These are phyloP conservation scores for Oryzaephilus surinamensis DNA, from an alignment of 1,140 invertebrate genomes.

Conservation along the genomic window DNA sequence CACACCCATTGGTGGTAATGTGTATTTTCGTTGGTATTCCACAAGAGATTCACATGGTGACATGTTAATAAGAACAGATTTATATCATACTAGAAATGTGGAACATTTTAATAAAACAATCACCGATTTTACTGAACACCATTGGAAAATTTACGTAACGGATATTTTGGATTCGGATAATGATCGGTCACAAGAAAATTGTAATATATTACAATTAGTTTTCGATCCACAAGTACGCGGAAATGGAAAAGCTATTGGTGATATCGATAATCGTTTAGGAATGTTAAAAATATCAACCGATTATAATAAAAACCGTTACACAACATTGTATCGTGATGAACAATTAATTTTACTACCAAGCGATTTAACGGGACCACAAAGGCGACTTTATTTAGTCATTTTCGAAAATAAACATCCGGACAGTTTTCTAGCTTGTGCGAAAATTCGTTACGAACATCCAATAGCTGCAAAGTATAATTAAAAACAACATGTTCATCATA, in stretches of 20 bases:
- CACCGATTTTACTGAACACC: conserved; percentile 55
- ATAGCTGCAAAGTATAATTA: conserved; percentile 58
- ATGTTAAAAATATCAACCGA: conserved; percentile 56
- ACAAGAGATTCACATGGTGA: conserved; percentile 56
- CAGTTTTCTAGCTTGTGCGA: conserved; percentile 73
- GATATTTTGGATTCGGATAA: conserved; percentile 75
- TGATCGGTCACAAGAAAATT: conserved; percentile 58
- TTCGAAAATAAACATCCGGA: conserved; percentile 71
- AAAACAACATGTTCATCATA: neutral
- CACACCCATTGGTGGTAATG: conserved; percentile 62
- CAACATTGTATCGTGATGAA: conserved; percentile 53
- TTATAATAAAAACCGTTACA: conserved; percentile 41
- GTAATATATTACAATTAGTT: conserved; percentile 72
- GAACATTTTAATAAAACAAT: conserved; percentile 34
- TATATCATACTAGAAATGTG: conserved; percentile 50
- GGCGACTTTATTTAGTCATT: conserved; percentile 73
- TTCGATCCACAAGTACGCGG: conserved; percentile 73
- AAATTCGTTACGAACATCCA: conserved; percentile 56
- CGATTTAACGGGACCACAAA: conserved; percentile 57
- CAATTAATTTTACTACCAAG: conserved; percentile 52
- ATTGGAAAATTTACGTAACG: conserved; percentile 83
- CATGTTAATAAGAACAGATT: conserved; percentile 62
- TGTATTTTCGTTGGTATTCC: conserved; percentile 74
- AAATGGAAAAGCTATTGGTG: conserved; percentile 61
- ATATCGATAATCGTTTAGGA: conserved; percentile 68